A percentile compares a stretch with the other conserved stretches of the same genome.
Conservation (phyloP, 2,888 invertebrate species). For the Cryptocheilus praepositus region DNA sequence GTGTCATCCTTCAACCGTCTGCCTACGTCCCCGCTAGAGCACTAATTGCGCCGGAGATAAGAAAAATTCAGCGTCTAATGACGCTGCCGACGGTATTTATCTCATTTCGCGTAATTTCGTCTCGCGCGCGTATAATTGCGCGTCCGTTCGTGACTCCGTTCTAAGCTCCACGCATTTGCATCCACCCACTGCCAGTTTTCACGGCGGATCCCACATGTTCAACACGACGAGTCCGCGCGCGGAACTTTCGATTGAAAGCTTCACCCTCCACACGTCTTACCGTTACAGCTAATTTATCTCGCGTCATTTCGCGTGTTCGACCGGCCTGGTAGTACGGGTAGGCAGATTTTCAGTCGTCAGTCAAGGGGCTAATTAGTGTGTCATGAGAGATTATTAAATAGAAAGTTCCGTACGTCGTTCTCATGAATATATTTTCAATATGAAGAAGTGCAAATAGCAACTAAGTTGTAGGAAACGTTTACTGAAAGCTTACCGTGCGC, state of each 20-base stretch:
- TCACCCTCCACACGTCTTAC: constrained; percentile 1
- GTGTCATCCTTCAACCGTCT: too few species aligned
- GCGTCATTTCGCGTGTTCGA: constrained; percentile 4
- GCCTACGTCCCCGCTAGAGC: not conserved
- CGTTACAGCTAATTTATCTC: constrained; percentile 39
- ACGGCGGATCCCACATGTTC: too few species aligned
- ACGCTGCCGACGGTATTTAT: not conserved
- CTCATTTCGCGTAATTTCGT: not conserved
- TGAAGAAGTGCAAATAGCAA: too few species aligned
- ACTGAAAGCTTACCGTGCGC: too few species aligned
- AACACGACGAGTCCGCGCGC: not conserved
- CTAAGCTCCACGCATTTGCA: not conserved
- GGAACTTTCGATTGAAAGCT: not conserved
- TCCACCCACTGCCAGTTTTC: not conserved
- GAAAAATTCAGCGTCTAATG: not conserved
- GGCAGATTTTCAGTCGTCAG: not conserved
- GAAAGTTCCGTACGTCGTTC: not conserved
- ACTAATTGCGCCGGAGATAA: not conserved
- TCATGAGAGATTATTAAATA: not conserved
- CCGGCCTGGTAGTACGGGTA: not conserved
- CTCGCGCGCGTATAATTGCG: not conserved
- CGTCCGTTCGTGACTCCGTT: not conserved
- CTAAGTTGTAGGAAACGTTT: too few species aligned
- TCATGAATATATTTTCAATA: too few species aligned
- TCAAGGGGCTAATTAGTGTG: not conserved